phyloP scores from a whole-genome alignment of 2,888 invertebrate genomes.

The Eupeodes latifasciatus region DNA sequence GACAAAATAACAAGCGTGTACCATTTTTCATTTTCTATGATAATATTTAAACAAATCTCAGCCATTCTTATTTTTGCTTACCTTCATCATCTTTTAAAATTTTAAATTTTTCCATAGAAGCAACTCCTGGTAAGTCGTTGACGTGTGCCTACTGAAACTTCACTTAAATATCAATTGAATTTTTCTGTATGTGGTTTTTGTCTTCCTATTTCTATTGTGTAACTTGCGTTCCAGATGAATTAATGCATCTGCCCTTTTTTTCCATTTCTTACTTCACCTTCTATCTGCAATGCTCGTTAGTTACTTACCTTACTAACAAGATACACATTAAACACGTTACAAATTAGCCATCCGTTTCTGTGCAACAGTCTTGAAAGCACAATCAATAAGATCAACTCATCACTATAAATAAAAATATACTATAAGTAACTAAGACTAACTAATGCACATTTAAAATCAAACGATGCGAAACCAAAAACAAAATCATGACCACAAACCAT shows the following conservation, averaged over 20 bases:
- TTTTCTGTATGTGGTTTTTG: background rate
- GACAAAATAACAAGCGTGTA: no score
- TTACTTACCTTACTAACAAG: constrained; percentile 35
- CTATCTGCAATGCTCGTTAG: constrained; percentile 14
- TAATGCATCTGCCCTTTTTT: background rate
- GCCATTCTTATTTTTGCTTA: no score
- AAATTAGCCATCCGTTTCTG: constrained; percentile 21
- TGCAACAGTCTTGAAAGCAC: constrained; percentile 32
- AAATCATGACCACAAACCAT: constrained; percentile 35
- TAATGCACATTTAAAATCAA: background rate
- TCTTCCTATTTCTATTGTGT: constrained; percentile 18
- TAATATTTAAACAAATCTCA: no score
- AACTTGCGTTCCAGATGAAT: constrained; percentile 23
- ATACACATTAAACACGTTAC: constrained; percentile 11
- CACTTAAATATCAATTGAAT: background rate
- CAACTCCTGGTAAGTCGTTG: constrained; percentile 16
- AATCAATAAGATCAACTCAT: constrained; percentile 29
- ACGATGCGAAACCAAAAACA: background rate
- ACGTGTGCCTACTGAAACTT: background rate
- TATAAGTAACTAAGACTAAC: no score
- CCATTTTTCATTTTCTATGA: no score
- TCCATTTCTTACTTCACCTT: background rate
- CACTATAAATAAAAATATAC: background rate
- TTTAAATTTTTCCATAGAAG: no score
- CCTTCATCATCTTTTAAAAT: no score